Conservation (phyloP, 1,140 invertebrate genomes). For the Brachionus plicatilis region DNA sequence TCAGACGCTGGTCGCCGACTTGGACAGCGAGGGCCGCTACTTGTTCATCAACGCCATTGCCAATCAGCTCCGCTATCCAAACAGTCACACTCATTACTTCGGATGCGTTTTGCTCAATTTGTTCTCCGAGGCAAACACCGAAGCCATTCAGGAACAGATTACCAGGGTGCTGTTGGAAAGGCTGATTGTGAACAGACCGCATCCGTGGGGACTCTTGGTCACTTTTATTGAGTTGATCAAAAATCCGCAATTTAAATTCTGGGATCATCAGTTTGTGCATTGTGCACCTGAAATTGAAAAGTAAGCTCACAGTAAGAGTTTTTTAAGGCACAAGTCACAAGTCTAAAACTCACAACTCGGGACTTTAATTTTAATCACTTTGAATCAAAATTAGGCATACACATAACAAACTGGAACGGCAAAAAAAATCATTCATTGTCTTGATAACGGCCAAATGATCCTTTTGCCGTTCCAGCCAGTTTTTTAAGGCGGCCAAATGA, state of each 20-base stretch:
- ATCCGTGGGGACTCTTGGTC: constrained; percentile 96
- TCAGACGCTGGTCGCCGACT: constrained; percentile 91
- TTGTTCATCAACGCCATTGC: constrained; percentile 95
- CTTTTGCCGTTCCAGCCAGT: too few species aligned
- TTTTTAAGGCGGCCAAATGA: too few species aligned
- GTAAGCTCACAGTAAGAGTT: constrained; percentile 59
- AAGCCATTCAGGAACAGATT: constrained; percentile 82
- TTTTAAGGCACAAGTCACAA: too few species aligned
- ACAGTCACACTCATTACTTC: constrained; percentile 99
- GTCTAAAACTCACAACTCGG: too few species aligned
- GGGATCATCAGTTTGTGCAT: constrained; percentile 96
- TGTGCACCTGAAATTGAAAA: constrained; percentile 98
- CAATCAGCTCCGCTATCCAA: constrained; percentile 95
- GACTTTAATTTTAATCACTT: too few species aligned
- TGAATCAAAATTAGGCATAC: too few species aligned
- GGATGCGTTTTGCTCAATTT: constrained; percentile 91
- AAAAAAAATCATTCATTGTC: too few species aligned
- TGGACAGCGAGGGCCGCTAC: constrained; percentile 89
- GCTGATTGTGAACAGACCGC: constrained; percentile 92
- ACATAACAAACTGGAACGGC: too few species aligned
- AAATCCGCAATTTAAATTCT: constrained; percentile 97
- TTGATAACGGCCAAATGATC: too few species aligned
- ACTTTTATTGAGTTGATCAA: constrained; percentile 99
- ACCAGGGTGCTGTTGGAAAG: constrained; percentile 83
- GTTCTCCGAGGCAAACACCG: constrained; percentile 94